Conservation (phyloP, 2,797 vertebrate species). For the Hoplostethus atlanticus region DNA sequence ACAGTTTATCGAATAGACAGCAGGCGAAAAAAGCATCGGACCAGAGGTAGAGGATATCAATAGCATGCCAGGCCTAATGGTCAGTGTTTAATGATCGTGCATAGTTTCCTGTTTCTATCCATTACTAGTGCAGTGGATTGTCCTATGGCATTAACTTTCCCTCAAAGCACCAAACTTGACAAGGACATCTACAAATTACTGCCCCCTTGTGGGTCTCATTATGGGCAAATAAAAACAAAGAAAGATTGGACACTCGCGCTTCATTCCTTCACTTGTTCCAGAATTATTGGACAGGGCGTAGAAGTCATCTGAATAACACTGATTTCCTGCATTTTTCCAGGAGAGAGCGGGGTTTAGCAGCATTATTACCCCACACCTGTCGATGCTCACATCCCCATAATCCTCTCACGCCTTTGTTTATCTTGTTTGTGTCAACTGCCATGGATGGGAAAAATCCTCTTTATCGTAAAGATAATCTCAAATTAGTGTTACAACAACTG, state of each 20-base stretch:
- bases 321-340: slow-evolving; percentile 17
- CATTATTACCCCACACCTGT: slow-evolving; percentile 9
- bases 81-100: slow-evolving; percentile 21
- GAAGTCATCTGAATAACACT: slow-evolving; percentile 5
- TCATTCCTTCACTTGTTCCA: slow-evolving; percentile 2
- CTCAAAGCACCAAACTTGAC: slow-evolving; percentile 35
- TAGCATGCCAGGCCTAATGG: slow-evolving; percentile 25
- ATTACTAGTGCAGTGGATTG: slow-evolving; percentile 32
- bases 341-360: neutral
- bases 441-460: slow-evolving; percentile 26
- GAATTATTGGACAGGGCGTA: slow-evolving; percentile 18
- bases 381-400: slow-evolving; percentile 15
- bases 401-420: slow-evolving; percentile 33
- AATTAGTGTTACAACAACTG: slow-evolving; percentile 24
- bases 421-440: slow-evolving; percentile 38
- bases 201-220: slow-evolving; percentile 72
- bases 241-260: slow-evolving; percentile 1
- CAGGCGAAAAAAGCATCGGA: neutral
- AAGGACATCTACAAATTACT: slow-evolving; percentile 56
- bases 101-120: slow-evolving; percentile 30
- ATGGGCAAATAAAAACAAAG: slow-evolving; percentile 25
- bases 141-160: slow-evolving; percentile 29
- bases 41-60: slow-evolving; percentile 12
- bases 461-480: slow-evolving; percentile 37
- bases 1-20: slow-evolving; percentile 5